Conservation (phyloP, 2,113 vertebrate genomes). For the Junco hyemalis region DNA sequence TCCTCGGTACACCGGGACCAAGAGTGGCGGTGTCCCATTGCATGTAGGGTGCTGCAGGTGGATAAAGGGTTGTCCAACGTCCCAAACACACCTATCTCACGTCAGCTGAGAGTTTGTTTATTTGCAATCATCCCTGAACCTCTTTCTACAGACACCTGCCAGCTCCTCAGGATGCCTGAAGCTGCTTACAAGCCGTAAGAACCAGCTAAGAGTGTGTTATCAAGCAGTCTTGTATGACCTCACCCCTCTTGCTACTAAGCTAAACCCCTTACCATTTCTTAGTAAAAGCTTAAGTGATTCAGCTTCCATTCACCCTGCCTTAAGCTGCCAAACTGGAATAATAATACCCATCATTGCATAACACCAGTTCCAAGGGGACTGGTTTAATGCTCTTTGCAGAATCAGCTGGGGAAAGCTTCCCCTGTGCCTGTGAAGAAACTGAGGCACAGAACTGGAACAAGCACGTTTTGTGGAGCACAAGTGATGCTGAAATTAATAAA, state of each 20-base stretch:
- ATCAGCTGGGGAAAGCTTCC: neutral
- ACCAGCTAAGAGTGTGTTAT: neutral
- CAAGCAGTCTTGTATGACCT: neutral
- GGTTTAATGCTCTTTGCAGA: neutral
- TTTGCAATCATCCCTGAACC: neutral
- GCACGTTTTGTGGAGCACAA: neutral
- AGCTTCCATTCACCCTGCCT: neutral
- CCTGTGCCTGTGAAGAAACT: neutral
- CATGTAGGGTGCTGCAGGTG: neutral
- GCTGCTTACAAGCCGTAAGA: neutral
- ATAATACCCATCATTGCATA: conserved; percentile 38
- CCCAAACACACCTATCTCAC: neutral
- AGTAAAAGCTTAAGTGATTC: conserved; percentile 50
- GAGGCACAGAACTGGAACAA: neutral
- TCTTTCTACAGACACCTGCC: neutral
- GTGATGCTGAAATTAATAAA: neutral
- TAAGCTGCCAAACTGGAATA: conserved; percentile 54
- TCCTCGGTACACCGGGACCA: neutral
- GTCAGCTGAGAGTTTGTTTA: neutral
- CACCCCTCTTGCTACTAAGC: neutral
- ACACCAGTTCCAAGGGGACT: conserved; percentile 11
- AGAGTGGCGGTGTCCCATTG: neutral
- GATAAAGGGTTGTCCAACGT: neutral
- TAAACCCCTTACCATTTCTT: conserved; percentile 50
- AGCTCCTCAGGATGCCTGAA: neutral